phyloP scores from a whole-genome alignment of 2,888 invertebrate species.

The Orthosia cruda region DNA sequence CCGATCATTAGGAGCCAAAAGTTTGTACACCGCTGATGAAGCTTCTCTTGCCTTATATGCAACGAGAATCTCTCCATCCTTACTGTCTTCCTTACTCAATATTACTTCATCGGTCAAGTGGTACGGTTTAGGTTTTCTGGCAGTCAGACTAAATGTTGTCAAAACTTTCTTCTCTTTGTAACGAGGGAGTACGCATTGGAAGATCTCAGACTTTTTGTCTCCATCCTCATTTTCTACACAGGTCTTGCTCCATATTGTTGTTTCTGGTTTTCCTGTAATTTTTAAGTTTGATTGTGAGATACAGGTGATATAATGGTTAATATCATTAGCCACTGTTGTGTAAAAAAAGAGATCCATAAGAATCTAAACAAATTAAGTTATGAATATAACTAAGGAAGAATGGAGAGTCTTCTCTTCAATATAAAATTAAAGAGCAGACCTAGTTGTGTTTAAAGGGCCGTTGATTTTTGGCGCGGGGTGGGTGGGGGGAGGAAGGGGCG shows the following conservation, averaged over 20 bases:
- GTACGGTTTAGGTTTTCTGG: slow-evolving; percentile 59
- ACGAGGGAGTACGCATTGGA: slow-evolving; percentile 83
- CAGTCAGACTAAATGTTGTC: slow-evolving; percentile 63
- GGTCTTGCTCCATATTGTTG: slow-evolving; percentile 83
- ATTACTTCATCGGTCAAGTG: slow-evolving; percentile 74
- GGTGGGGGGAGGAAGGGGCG: no score
- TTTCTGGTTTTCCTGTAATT: slow-evolving; percentile 76
- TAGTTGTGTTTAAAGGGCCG: no score
- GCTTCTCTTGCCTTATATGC: slow-evolving; percentile 81
- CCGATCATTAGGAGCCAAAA: slow-evolving; percentile 67
- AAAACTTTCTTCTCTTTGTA: slow-evolving; percentile 83
- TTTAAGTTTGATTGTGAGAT: slow-evolving; percentile 1
- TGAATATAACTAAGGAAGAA: no score
- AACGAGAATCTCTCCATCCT: slow-evolving; percentile 81
- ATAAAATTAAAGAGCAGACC: no score
- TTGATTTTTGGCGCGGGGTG: no score
- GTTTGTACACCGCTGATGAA: slow-evolving; percentile 80
- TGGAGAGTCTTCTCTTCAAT: no score
- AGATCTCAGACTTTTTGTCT: slow-evolving; percentile 81
- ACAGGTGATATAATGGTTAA: not conserved
- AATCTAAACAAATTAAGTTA: no score
- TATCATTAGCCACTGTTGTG: no score
- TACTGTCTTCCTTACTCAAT: slow-evolving; percentile 76
- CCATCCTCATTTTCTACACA: slow-evolving; percentile 77
- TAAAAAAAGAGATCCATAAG: no score